phyloP scores from a whole-genome alignment of 2,113 vertebrate species.

The Saccopteryx bilineata region DNA sequence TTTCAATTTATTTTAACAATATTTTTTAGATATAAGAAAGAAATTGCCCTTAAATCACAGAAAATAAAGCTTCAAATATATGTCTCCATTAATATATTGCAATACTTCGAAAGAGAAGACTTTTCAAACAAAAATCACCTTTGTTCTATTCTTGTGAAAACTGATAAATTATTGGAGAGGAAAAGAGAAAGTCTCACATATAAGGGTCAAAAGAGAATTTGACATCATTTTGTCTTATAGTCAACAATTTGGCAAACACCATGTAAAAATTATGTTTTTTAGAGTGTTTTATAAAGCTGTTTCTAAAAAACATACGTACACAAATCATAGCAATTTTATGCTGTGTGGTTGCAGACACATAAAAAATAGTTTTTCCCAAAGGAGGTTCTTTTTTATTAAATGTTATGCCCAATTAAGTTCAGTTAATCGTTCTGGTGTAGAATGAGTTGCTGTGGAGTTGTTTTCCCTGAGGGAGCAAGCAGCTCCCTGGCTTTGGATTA shows the following conservation, averaged over 20 bases:
- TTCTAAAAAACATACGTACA: neutral
- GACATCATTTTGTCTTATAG: slow-evolving; percentile 11
- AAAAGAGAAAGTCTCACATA: neutral
- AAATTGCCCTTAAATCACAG: neutral
- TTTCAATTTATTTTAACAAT: slow-evolving; percentile 28
- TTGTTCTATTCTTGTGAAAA: neutral
- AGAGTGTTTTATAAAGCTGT: slow-evolving; percentile 18
- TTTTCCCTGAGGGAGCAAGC: slow-evolving; percentile 55
- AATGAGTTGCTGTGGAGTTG: slow-evolving; percentile 56
- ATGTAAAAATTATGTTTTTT: neutral
- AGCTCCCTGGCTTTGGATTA: slow-evolving; percentile 10
- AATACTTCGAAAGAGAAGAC: neutral
- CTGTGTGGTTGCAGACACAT: slow-evolving; percentile 28
- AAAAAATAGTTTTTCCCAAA: slow-evolving; percentile 47
- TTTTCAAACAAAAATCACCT: neutral
- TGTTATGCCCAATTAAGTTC: slow-evolving; percentile 75
- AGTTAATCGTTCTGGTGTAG: slow-evolving; percentile 73
- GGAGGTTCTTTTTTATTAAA: slow-evolving; percentile 75
- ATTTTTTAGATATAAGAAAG: neutral
- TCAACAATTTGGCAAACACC: neutral
- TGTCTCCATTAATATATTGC: neutral
- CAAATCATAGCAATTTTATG: slow-evolving; percentile 53
- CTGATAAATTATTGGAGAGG: neutral
- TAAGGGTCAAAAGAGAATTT: neutral
- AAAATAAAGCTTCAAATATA: neutral